These are phyloP conservation scores for Delichon dasypus DNA, from an alignment of 2,797 vertebrate species.

Conservation along the genomic window DNA sequence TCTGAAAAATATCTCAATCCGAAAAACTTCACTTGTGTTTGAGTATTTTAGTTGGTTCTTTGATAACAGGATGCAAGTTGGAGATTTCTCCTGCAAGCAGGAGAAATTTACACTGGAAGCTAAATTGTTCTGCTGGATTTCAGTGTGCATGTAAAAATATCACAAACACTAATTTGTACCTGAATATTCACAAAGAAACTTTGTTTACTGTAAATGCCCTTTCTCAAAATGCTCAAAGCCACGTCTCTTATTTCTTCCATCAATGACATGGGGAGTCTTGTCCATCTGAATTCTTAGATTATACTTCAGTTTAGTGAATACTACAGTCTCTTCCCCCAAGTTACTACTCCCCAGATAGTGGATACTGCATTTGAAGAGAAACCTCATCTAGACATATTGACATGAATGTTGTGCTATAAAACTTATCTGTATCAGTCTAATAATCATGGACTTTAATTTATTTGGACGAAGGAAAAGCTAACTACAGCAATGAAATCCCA, in stretches of 20 bases:
- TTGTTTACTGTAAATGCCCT: background rate
- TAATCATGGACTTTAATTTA: background rate
- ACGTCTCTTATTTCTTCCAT: background rate
- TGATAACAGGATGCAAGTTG: background rate
- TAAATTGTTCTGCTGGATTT: background rate
- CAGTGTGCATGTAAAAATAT: background rate
- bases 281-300: background rate
- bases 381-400: background rate
- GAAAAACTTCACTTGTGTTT: background rate
- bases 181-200: background rate
- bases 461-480: background rate
- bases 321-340: background rate
- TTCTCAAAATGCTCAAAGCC: background rate
- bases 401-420: background rate
- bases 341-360: background rate
- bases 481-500: background rate
- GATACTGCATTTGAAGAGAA: background rate
- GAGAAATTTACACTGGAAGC: background rate
- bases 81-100: background rate
- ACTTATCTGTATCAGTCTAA: background rate
- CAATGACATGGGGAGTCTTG: background rate
- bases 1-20: background rate
- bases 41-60: background rate
- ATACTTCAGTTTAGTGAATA: background rate
- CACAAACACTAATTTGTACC: background rate